These are phyloP conservation scores for Gorsachius magnificus DNA, from an alignment of 2,797 vertebrate species.

Conservation along the genomic window DNA sequence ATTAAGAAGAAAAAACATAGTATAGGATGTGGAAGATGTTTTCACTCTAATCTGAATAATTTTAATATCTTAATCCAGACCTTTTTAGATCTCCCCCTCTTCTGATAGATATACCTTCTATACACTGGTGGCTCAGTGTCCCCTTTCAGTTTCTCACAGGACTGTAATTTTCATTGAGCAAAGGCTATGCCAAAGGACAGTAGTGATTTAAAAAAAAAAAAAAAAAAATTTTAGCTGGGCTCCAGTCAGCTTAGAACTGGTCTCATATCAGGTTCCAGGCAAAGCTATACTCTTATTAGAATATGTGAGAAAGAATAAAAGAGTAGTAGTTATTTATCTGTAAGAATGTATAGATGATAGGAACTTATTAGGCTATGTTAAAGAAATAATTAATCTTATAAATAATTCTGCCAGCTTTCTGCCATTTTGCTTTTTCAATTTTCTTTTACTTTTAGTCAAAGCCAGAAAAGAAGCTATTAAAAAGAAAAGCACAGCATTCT, in stretches of 20 bases:
- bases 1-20: background rate
- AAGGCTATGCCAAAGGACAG: background rate
- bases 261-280: background rate
- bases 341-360: background rate
- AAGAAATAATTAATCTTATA: background rate
- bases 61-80: background rate
- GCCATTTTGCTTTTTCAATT: background rate
- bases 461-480: background rate
- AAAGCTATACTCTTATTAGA: background rate
- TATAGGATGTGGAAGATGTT: background rate
- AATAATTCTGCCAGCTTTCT: background rate
- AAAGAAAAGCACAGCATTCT: background rate
- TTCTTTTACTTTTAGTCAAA: background rate
- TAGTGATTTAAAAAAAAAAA: background rate
- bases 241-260: background rate
- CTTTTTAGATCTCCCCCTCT: background rate
- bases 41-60: background rate
- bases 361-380: background rate
- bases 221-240: background rate
- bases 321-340: background rate
- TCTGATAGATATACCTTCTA: background rate
- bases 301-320: background rate
- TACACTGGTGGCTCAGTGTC: background rate
- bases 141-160: background rate
- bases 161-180: background rate